A percentile compares a stretch with the other conserved stretches of the same genome.
phyloP scores from a whole-genome alignment of 2,113 vertebrate species.

The Loxodonta africana region DNA sequence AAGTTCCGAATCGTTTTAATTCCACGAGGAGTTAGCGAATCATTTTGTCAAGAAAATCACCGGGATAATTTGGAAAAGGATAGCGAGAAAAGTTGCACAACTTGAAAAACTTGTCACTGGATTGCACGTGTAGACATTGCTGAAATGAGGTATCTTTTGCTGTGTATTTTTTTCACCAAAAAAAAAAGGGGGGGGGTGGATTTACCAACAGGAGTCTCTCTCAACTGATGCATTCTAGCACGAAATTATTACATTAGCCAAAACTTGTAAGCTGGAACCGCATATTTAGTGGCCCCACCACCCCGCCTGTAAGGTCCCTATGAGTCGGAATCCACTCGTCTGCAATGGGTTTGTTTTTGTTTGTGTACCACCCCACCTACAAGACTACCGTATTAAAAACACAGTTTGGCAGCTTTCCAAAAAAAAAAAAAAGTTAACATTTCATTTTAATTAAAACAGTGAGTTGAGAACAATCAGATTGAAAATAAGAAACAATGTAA shows the following conservation, averaged over 20 bases:
- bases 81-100: neutral
- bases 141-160: neutral
- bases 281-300: neutral
- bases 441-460: slow-evolving; percentile 30
- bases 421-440: neutral
- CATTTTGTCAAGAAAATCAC: neutral
- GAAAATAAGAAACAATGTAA: slow-evolving; percentile 9
- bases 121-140: neutral
- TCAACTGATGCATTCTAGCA: neutral
- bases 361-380: neutral
- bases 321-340: too few species aligned
- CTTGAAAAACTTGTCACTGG: neutral
- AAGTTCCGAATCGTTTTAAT: neutral
- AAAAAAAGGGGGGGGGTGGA: too few species aligned
- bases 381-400: neutral
- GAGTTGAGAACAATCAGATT: neutral
- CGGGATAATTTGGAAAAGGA: neutral
- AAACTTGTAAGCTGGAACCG: neutral
- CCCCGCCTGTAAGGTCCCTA: neutral
- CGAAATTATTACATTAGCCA: neutral
- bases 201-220: neutral
- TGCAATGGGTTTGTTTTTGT: too few species aligned
- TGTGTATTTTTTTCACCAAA: neutral
- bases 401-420: neutral
- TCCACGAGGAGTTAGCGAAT: neutral